Evolutionary conservation across 2,113 vertebrate species (phyloP).

Genomic region (Monarcha castaneiventris): DNA sequence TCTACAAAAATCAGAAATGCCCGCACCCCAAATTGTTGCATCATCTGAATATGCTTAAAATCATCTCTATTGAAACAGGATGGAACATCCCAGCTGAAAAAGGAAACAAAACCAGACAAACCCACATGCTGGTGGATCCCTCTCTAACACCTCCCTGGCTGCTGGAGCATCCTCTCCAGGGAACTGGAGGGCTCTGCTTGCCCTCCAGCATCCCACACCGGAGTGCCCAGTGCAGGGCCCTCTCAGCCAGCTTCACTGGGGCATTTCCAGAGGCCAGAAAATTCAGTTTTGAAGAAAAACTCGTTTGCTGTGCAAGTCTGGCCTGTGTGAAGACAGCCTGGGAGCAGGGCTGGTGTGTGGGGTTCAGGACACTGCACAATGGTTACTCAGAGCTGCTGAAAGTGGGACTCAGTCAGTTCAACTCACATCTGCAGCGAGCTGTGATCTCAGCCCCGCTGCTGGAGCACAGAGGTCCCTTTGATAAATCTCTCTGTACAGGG

Average conservation of each 20-base stretch:
- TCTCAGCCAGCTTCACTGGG: not conserved
- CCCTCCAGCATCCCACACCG: not conserved
- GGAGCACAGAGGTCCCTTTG: slow-evolving; percentile 52
- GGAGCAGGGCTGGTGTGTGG: not conserved
- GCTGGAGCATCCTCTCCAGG: not conserved
- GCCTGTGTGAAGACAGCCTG: not conserved
- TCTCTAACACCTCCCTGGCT: not conserved
- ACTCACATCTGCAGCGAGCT: not conserved
- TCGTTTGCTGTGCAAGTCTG: not conserved
- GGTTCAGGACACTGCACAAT: not conserved
- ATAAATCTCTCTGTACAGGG: not conserved
- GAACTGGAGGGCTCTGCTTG: not conserved
- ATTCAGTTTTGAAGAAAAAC: not conserved
- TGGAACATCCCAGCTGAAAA: not conserved
- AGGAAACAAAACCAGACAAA: not conserved
- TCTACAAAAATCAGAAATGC: not conserved
- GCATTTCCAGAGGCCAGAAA: not conserved
- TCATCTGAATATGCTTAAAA: not conserved
- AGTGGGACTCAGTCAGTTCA: not conserved
- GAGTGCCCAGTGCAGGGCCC: not conserved
- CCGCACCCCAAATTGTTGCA: not conserved
- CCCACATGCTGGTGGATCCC: not conserved
- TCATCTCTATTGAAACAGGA: accelerated
- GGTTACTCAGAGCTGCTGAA: not conserved
- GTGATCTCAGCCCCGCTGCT: slow-evolving; percentile 29